Evolutionary conservation across 1,140 invertebrate genomes (phyloP), one percentile per base, ranked within the genome.

Genomic region (Cyclina sinensis): DNA sequence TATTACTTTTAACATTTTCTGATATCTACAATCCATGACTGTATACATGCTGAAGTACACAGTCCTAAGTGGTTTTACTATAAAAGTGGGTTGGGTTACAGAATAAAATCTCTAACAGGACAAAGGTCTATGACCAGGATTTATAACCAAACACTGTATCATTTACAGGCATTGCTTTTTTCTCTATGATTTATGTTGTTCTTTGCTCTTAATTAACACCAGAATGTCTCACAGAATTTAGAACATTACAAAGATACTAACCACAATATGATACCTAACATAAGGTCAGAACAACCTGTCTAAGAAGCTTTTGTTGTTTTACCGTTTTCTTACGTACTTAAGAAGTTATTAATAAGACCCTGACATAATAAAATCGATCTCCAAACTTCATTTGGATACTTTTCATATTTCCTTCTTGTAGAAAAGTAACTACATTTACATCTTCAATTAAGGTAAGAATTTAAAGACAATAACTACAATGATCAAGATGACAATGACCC

Each of bases 1-100:
- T 80, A 80, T 80, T 57, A 59, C 46, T 54, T 57, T 80, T 35
- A 37, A 57, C 48, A 62, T 80, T 62, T 80, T 76, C 73, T n/a
- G 73, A 46, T 43, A 76, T 27, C 46, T 48, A 46, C 73, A 48
- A 48, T 14, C 43, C 24, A 12, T 1, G 12, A 7, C 21, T 76
- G 27, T 76, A 27, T 51, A 48, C 27, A 43, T 48, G 27, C 12
- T 2, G 30, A 3, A 48, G 46, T 70, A 14, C 48, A 76, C 48
- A 46, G 24, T 27, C 73, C 9, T 46, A 76, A 76, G 73, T 76
- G 73, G 43, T 24, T 48, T 48, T 14, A 30, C 73, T 16, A 76
- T 51, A 48, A 76, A 76, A 76, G 46, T 76, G 46, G 39, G 46
- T 48, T 46, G 32, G 73, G 73, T 76, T 48, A 48, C 43, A 24